Evolutionary conservation across 2,113 vertebrate genomes (phyloP).

Genomic region (Perca fluviatilis): DNA sequence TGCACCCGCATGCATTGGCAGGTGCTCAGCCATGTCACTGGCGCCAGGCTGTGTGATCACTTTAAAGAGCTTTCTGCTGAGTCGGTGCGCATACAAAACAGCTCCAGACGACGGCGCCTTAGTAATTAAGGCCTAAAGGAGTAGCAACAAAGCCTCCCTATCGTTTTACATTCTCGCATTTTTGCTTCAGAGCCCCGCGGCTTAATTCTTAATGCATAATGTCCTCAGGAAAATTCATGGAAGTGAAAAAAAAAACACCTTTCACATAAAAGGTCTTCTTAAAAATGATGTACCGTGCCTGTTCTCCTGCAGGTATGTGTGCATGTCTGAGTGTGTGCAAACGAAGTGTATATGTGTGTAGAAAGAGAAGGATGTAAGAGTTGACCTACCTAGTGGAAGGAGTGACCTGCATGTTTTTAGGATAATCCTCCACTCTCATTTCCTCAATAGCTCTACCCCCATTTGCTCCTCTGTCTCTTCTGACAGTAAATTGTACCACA

Average conservation of each 20-base stretch:
- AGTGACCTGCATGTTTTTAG: constrained; percentile 61
- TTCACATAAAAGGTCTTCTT: constrained; percentile 33
- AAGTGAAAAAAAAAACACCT: constrained; percentile 47
- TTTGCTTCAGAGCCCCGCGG: constrained; percentile 46
- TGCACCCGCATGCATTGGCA: constrained; percentile 34
- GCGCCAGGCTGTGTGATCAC: constrained; percentile 64
- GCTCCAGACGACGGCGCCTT: constrained; percentile 68
- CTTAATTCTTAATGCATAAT: constrained; percentile 69
- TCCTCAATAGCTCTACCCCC: constrained; percentile 3
- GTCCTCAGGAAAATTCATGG: constrained; percentile 50
- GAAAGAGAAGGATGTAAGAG: constrained; percentile 40
- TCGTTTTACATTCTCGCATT: constrained; percentile 70
- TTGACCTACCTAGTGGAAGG: constrained; percentile 66
- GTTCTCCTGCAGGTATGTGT: constrained; percentile 13
- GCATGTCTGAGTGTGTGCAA: constrained; percentile 7
- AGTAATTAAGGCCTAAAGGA: constrained; percentile 80
- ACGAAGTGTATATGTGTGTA: constrained; percentile 11
- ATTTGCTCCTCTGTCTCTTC: constrained; percentile 18
- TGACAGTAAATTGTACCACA: constrained; percentile 21
- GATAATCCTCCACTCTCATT: constrained; percentile 9
- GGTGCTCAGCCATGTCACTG: constrained; percentile 65
- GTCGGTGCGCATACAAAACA: constrained; percentile 73
- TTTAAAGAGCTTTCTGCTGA: constrained; percentile 78
- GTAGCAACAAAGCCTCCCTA: constrained; percentile 67
- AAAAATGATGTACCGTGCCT: constrained; percentile 33